phyloP scores from a whole-genome alignment of 2,888 invertebrate species.

The Autographa gamma region DNA sequence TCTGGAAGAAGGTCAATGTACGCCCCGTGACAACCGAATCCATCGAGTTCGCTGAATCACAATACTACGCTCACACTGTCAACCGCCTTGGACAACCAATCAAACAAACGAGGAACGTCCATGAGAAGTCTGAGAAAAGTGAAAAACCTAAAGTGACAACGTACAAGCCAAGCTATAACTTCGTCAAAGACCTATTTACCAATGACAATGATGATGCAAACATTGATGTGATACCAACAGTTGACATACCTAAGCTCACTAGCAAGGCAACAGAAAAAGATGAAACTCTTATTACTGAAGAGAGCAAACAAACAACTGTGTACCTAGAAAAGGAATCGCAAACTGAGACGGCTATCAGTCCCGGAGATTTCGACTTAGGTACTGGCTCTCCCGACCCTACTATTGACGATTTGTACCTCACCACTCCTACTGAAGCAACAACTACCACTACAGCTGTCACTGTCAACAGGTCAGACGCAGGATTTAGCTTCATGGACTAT shows the following conservation, averaged over 20 bases:
- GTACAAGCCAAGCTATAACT: slow-evolving; percentile 78
- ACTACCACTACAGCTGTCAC: slow-evolving; percentile 64
- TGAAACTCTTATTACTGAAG: slow-evolving; percentile 50
- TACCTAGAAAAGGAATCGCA: slow-evolving; percentile 60
- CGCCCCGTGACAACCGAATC: slow-evolving; percentile 89
- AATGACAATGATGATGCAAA: slow-evolving; percentile 65
- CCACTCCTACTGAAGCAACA: slow-evolving; percentile 74
- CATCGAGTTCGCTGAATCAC: slow-evolving; percentile 94
- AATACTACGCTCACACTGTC: slow-evolving; percentile 90
- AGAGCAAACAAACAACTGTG: slow-evolving; percentile 55
- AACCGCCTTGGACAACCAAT: slow-evolving; percentile 80
- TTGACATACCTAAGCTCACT: slow-evolving; percentile 75
- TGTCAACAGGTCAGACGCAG: slow-evolving; percentile 71
- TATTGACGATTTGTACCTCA: slow-evolving; percentile 72
- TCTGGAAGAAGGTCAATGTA: slow-evolving; percentile 93
- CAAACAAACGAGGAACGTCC: slow-evolving; percentile 63
- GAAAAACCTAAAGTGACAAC: slow-evolving; percentile 77
- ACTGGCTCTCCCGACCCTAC: slow-evolving; percentile 80
- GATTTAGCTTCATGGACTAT: slow-evolving; percentile 82
- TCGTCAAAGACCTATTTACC: slow-evolving; percentile 75
- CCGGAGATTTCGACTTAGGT: slow-evolving; percentile 83
- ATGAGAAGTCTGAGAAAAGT: slow-evolving; percentile 68
- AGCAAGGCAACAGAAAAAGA: slow-evolving; percentile 49
- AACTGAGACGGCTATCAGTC: slow-evolving; percentile 66
- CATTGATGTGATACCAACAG: slow-evolving; percentile 64